Conservation (phyloP, 2,888 invertebrate species). For the Hartigia nigra region DNA sequence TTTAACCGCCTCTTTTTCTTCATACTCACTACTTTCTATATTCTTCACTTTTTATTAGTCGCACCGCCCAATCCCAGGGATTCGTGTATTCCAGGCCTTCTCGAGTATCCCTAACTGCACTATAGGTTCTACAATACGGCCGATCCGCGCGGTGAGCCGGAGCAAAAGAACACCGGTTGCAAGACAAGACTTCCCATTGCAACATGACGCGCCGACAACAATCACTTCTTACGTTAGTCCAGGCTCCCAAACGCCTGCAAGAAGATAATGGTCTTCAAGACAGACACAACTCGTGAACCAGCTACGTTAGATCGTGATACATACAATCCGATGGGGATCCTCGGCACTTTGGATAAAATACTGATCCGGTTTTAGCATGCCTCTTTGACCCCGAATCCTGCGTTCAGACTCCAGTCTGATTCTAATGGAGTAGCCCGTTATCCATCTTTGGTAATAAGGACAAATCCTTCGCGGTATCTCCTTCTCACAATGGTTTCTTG, state of each 20-base stretch:
- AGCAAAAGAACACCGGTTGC: slow-evolving; percentile 56
- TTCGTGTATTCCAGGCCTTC: neutral
- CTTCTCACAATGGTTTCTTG: neutral
- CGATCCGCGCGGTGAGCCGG: slow-evolving; percentile 45
- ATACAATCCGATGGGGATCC: neutral
- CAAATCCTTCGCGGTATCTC: neutral
- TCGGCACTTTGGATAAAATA: neutral
- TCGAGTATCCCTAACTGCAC: neutral
- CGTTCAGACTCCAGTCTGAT: neutral
- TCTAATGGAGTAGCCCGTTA: neutral
- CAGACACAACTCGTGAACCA: neutral
- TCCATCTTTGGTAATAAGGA: neutral
- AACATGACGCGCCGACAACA: slow-evolving; percentile 59
- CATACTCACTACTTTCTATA: neutral
- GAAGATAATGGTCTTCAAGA: slow-evolving; percentile 46
- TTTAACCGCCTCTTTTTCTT: neutral
- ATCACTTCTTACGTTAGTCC: slow-evolving; percentile 58
- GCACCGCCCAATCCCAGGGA: neutral
- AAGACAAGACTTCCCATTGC: slow-evolving; percentile 65
- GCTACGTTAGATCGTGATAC: neutral
- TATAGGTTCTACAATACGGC: neutral
- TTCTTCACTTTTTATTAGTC: neutral
- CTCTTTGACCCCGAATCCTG: neutral
- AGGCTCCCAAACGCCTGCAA: slow-evolving; percentile 42
- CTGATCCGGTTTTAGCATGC: neutral